Evolutionary conservation across 1,140 invertebrate genomes (phyloP).

Genomic region (Hyphantria cunea): DNA sequence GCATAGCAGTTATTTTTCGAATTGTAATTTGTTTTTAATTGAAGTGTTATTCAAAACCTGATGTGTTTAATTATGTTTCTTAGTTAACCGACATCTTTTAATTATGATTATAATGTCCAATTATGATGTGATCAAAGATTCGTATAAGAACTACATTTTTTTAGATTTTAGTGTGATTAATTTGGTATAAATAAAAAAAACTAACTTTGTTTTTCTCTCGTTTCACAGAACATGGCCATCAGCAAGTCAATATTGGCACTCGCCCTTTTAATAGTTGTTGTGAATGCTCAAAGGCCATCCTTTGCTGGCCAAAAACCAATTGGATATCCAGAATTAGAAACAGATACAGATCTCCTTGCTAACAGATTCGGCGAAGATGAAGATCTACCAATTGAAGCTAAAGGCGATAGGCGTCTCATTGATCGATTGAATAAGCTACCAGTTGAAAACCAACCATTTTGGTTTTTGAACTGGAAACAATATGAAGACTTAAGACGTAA

Average conservation of each 20-base stretch:
- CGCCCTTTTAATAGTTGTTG: slow-evolving; percentile 34
- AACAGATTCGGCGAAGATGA: slow-evolving; percentile 63
- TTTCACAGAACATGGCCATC: slow-evolving; percentile 54
- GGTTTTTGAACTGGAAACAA: slow-evolving; percentile 81
- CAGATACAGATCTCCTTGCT: slow-evolving; percentile 33
- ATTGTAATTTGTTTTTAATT: too few relatives aligned
- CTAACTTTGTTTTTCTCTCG: slow-evolving; percentile 30
- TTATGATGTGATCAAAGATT: too few relatives aligned
- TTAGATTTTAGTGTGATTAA: too few relatives aligned
- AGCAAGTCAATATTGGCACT: slow-evolving; percentile 46
- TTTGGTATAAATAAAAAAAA: too few relatives aligned
- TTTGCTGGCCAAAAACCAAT: slow-evolving; percentile 63
- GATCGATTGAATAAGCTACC: slow-evolving; percentile 80
- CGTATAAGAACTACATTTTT: too few relatives aligned
- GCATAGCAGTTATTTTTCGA: too few relatives aligned
- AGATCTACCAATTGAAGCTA: slow-evolving; percentile 68
- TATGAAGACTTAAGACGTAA: slow-evolving; percentile 73
- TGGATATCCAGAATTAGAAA: slow-evolving; percentile 50
- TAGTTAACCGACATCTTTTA: too few relatives aligned
- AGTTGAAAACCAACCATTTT: slow-evolving; percentile 82
- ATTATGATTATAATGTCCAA: too few relatives aligned
- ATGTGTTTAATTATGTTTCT: too few relatives aligned
- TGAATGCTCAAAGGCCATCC: slow-evolving; percentile 61
- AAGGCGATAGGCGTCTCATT: slow-evolving; percentile 74
- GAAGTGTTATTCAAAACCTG: too few relatives aligned